Percentiles rank a stretch among this genome's conserved stretches.
Evolutionary conservation across 2,888 invertebrate species (phyloP).

Genomic region (Chrysolina haemoptera): DNA sequence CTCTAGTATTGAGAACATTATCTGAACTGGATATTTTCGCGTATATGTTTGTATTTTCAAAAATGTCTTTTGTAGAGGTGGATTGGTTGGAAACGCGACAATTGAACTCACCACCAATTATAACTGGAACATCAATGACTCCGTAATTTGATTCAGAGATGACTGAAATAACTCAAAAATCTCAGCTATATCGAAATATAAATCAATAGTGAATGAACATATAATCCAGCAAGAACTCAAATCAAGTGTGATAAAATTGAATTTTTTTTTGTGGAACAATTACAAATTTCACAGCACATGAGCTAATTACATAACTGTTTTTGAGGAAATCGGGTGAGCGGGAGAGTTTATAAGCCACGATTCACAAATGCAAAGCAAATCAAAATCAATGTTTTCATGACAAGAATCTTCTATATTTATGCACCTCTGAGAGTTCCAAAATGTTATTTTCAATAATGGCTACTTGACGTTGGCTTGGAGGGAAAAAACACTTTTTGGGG

Average conservation of each 20-base stretch:
- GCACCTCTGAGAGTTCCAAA: constrained; percentile 4
- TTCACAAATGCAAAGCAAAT: neutral
- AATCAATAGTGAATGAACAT: neutral
- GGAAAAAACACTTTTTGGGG: neutral
- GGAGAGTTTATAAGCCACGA: constrained; percentile 8
- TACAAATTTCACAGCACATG: neutral
- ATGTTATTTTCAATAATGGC: constrained; percentile 1
- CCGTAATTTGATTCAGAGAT: neutral
- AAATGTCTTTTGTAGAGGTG: neutral
- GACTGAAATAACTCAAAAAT: neutral
- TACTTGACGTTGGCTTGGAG: neutral
- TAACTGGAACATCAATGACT: constrained; percentile 6
- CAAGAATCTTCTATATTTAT: neutral
- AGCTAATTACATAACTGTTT: neutral
- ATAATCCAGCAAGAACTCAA: constrained; percentile 14
- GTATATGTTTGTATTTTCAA: neutral
- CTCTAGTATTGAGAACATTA: constrained; percentile 3
- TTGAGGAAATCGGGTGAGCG: neutral
- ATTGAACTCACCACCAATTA: constrained; percentile 10
- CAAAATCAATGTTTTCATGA: neutral
- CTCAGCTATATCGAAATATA: neutral
- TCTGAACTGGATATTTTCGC: too few species aligned
- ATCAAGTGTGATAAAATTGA: neutral
- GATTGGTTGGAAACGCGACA: constrained; percentile 6
- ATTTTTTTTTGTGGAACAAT: constrained; percentile 3